A percentile compares a stretch with the other conserved stretches of the same genome.
Conservation (phyloP, 1,140 invertebrate genomes). For the Spodoptera litura region DNA sequence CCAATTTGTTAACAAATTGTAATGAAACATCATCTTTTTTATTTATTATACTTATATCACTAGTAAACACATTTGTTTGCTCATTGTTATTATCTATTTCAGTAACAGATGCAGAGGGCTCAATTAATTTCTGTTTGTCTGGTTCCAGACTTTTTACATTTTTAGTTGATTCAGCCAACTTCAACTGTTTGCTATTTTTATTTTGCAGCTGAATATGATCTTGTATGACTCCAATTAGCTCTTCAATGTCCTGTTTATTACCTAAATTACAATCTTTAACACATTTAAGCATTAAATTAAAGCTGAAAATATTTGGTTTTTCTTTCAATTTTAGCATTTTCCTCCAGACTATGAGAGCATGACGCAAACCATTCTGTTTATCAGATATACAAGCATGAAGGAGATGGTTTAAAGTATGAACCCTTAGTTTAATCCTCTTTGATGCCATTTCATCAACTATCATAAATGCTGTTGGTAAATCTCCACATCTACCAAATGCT, state of each 20-base stretch:
- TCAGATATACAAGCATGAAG: conserved; percentile 94
- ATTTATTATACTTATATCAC: conserved; percentile 43
- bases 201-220: conserved; percentile 49
- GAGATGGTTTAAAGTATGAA: conserved; percentile 92
- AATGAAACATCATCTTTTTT: conserved; percentile 46
- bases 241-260: conserved; percentile 87
- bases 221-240: conserved; percentile 74
- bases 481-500: conserved; percentile 94
- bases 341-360: conserved; percentile 94
- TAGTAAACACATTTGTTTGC: not conserved
- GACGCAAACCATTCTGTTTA: conserved; percentile 91
- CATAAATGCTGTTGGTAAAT: conserved; percentile 91
- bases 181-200: conserved; percentile 24
- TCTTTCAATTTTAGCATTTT: conserved; percentile 90
- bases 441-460: conserved; percentile 94
- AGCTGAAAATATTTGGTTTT: conserved; percentile 90
- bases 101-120: not conserved
- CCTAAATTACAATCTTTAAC: conserved; percentile 93
- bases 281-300: conserved; percentile 93
- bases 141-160: not conserved
- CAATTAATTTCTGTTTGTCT: conserved; percentile 16
- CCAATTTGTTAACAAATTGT: conserved; percentile 46
- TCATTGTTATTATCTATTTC: not conserved
- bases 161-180: conserved; percentile 26
- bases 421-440: conserved; percentile 88